Percentiles rank a stretch among this genome's conserved stretches.
phyloP scores from a whole-genome alignment of 2,888 invertebrate genomes.

The Gryllus longicercus region DNA sequence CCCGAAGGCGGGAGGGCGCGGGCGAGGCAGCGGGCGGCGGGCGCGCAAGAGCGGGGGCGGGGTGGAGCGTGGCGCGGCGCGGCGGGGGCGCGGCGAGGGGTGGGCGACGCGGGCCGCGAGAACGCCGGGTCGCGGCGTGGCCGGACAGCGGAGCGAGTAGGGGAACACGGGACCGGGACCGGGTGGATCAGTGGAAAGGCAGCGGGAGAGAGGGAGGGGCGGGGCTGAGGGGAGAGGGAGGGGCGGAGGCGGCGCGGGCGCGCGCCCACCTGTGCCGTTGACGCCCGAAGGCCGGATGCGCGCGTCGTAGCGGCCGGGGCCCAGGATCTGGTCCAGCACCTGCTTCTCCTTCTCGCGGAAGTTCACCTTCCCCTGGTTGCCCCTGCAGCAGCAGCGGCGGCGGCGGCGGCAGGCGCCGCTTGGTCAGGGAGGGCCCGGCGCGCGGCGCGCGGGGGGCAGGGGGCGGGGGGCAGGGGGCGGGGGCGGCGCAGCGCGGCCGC shows the following conservation, averaged over 20 bases:
- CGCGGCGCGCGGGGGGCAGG: constrained; percentile 65
- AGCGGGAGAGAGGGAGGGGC: constrained; percentile 23
- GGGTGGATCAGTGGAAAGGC: constrained; percentile 24
- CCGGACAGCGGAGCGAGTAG: constrained; percentile 26
- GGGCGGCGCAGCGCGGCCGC: background rate
- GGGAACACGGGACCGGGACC: background rate
- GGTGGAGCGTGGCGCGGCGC: background rate
- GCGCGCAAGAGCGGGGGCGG: background rate
- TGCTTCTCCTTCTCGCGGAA: constrained; percentile 92
- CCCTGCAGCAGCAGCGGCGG: constrained; percentile 53
- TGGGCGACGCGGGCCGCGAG: background rate
- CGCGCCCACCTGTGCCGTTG: constrained; percentile 84
- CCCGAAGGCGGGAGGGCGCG: constrained; percentile 24
- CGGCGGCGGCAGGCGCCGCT: constrained; percentile 69
- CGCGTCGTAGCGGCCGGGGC: constrained; percentile 86
- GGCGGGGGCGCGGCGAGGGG: background rate
- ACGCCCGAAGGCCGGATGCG: constrained; percentile 89
- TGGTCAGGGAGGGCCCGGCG: constrained; percentile 88
- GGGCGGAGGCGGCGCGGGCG: constrained; percentile 24
- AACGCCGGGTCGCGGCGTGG: background rate
- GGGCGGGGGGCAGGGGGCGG: background rate
- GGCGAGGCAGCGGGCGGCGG: too few species aligned
- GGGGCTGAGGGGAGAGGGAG: constrained; percentile 25
- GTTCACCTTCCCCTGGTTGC: constrained; percentile 78
- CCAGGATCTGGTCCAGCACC: constrained; percentile 88